A percentile compares a stretch with the other conserved stretches of the same genome.
Conservation (phyloP, 2,888 invertebrate genomes). For the Seira musarum region DNA sequence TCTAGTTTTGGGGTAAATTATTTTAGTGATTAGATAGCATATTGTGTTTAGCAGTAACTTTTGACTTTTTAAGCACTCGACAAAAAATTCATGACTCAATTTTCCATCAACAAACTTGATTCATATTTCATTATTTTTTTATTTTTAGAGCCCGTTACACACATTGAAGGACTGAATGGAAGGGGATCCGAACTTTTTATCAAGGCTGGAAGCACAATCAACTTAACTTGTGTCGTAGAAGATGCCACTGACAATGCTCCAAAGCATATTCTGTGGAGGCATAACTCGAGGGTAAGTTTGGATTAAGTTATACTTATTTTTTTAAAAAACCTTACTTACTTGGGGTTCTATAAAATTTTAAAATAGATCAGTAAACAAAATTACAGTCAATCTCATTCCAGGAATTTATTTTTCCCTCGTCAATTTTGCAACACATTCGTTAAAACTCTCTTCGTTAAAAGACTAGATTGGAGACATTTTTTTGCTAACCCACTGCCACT, state of each 20-base stretch:
- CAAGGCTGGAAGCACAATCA: constrained; percentile 84
- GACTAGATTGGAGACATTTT: too few species aligned
- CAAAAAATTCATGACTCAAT: background rate
- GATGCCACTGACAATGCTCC: constrained; percentile 79
- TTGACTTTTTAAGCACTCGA: background rate
- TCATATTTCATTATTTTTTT: constrained; percentile 24
- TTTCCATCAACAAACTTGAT: too few species aligned
- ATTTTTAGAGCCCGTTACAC: constrained; percentile 68
- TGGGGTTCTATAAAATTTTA: background rate
- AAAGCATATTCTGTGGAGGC: constrained; percentile 87
- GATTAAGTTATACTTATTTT: background rate
- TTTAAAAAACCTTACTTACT: background rate
- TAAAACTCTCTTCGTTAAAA: too few species aligned
- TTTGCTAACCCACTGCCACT: too few species aligned
- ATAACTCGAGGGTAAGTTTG: constrained; percentile 78
- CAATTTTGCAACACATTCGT: too few species aligned
- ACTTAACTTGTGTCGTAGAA: constrained; percentile 80
- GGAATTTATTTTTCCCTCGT: background rate
- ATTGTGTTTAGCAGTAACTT: background rate
- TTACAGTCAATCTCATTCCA: background rate
- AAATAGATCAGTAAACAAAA: background rate
- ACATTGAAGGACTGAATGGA: constrained; percentile 69
- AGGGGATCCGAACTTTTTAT: constrained; percentile 69
- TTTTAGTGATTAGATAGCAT: background rate
- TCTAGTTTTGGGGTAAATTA: background rate